Conservation (phyloP, 2,113 vertebrate genomes). For the Athene cunicularia region DNA sequence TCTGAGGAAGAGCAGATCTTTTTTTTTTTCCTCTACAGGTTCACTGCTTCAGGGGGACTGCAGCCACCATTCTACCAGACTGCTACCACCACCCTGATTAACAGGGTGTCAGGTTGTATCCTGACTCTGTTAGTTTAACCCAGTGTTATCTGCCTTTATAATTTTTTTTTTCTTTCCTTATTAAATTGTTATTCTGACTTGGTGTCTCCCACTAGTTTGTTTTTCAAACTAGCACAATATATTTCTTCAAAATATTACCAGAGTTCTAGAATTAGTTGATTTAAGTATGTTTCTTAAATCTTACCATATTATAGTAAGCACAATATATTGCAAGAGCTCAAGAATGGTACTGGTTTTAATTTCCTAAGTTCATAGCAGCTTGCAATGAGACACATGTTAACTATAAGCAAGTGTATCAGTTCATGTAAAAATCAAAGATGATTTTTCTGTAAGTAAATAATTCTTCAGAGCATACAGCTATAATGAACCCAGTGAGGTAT, state of each 20-base stretch:
- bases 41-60: too few species aligned
- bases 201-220: too few species aligned
- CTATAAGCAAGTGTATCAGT: background rate
- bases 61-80: too few species aligned
- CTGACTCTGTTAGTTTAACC: too few species aligned
- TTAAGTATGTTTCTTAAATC: background rate
- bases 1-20: too few species aligned
- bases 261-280: background rate
- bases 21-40: too few species aligned
- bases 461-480: background rate
- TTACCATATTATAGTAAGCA: background rate
- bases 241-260: background rate
- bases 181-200: too few species aligned
- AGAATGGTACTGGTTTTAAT: background rate
- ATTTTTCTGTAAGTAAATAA: background rate
- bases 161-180: too few species aligned
- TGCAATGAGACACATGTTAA: background rate
- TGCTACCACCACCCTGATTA: too few species aligned
- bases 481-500: background rate
- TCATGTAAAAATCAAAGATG: background rate
- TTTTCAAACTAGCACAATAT: too few species aligned
- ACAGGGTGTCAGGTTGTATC: too few species aligned
- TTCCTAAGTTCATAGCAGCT: background rate
- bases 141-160: too few species aligned
- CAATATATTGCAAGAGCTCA: background rate